Percentiles rank a stretch among this genome's conserved stretches.
These are phyloP conservation scores for Electrona antarctica DNA, from an alignment of 2,113 vertebrate species.

Conservation along the genomic window DNA sequence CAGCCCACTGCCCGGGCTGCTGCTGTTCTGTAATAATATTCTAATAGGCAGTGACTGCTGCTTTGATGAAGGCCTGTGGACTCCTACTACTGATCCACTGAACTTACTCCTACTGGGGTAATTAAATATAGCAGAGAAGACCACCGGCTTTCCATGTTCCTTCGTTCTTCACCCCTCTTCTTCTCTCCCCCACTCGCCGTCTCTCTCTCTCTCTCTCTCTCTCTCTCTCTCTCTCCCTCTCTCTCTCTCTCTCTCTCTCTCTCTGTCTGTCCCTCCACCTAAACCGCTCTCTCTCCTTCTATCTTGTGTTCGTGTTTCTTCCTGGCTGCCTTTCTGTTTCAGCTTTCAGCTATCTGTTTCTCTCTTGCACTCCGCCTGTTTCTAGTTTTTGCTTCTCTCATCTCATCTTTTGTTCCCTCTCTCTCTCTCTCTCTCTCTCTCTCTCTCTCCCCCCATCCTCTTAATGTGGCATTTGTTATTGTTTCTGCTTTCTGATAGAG, in stretches of 20 bases:
- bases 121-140: conserved; percentile 75
- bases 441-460: conserved; percentile 26
- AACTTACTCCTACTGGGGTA: conserved; percentile 71
- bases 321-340: neutral
- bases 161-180: neutral
- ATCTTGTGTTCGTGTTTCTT: neutral
- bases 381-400: neutral
- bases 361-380: neutral
- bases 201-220: conserved; percentile 8
- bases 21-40: conserved; percentile 83
- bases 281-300: neutral
- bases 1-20: conserved; percentile 72
- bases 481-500: conserved; percentile 58
- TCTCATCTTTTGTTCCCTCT: neutral
- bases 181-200: conserved; percentile 30
- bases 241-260: neutral
- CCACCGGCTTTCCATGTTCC: conserved; percentile 59
- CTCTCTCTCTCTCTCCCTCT: neutral
- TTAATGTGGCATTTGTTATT: conserved; percentile 62
- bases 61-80: conserved; percentile 74
- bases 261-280: neutral
- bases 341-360: neutral
- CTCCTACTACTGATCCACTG: conserved; percentile 74
- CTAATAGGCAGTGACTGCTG: conserved; percentile 78
- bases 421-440: neutral